Conservation (phyloP, 2,797 vertebrate genomes). For the Pempheris klunzingeri region DNA sequence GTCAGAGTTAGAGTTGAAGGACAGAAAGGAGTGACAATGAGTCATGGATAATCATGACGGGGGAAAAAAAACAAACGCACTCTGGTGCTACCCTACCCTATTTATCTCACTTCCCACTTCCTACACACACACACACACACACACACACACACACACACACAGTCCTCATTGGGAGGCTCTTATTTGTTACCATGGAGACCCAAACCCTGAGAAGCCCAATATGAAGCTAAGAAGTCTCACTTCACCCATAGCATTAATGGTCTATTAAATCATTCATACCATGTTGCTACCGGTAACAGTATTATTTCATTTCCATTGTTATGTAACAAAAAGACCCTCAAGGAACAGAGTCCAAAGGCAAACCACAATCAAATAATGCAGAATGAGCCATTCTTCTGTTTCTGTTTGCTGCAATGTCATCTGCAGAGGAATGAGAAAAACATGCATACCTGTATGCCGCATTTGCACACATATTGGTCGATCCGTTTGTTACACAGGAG, state of each 20-base stretch:
- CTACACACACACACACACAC: slow-evolving; percentile 47
- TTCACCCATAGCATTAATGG: slow-evolving; percentile 64
- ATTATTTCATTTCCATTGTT: slow-evolving; percentile 68
- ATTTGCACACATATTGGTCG: slow-evolving; percentile 13
- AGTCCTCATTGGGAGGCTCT: slow-evolving; percentile 29
- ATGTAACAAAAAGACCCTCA: slow-evolving; percentile 59
- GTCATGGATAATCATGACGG: slow-evolving; percentile 55
- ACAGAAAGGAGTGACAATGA: slow-evolving; percentile 45
- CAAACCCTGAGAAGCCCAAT: slow-evolving; percentile 74
- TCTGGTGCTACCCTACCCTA: slow-evolving; percentile 48
- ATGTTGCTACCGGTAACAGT: slow-evolving; percentile 57
- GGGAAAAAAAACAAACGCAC: slow-evolving; percentile 22
- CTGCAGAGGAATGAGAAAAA: slow-evolving; percentile 29
- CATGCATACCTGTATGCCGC: not conserved
- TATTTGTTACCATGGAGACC: slow-evolving; percentile 83
- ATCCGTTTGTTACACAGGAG: slow-evolving; percentile 6
- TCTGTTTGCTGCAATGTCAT: not conserved
- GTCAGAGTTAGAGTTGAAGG: slow-evolving; percentile 47
- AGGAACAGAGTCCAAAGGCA: slow-evolving; percentile 33
- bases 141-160: slow-evolving; percentile 36
- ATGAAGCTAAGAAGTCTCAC: slow-evolving; percentile 71
- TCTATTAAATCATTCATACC: slow-evolving; percentile 76
- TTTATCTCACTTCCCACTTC: slow-evolving; percentile 61
- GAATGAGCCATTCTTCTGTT: not conserved
- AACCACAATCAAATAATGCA: slow-evolving; percentile 4